Evolutionary conservation across 2,888 invertebrate genomes (phyloP), one percentile per base, ranked within the genome.

Genomic region (Scaptomyza parva): DNA sequence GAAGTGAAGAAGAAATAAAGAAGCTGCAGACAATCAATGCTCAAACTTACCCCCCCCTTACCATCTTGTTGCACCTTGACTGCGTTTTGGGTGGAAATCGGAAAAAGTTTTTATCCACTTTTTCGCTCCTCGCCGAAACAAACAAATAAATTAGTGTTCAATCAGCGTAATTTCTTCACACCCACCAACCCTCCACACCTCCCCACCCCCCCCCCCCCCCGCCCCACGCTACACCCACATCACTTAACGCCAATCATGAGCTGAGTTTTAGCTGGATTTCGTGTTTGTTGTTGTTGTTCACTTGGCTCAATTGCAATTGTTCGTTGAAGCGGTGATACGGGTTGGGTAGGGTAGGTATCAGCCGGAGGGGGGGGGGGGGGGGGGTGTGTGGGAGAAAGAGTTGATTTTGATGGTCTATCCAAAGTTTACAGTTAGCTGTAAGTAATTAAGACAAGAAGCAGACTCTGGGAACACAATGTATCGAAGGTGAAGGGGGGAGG

Each of bases 81-180:
- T 58, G 61, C 55, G 37, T 51, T 70, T 66, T 55, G 30, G 50
- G 51, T 43, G 71, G 60, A 20, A 11, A 20, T 18, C 17, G 18
- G 39, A 47, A 67, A 83, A 81, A 79, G 47, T 82, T 86, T 68
- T 65, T 70, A 66, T 65, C 76, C 69, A 55, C 52, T 69, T 48
- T 62, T 54, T 50, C n/a, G 28, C 43, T n/a, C 8, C 30, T 18
- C 50, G 43, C 61, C 55, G 64, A 85, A 84, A 86, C 84, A 87
- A 85, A 87, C 84, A 85, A 85, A 85, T 87, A 85, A 85, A 85
- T 85, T 85, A 85, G 84, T 85, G 87, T 87, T 87, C 84, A 85
- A 85, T 85, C 84, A 85, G 84, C 84, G 84, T 85, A 86, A 85
- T 85, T 85, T 85, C 80, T 75, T 70, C 71, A 70, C 73, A 51